These are phyloP conservation scores for Sebastes diploproa DNA, from an alignment of 2,797 vertebrate genomes.

Conservation along the genomic window DNA sequence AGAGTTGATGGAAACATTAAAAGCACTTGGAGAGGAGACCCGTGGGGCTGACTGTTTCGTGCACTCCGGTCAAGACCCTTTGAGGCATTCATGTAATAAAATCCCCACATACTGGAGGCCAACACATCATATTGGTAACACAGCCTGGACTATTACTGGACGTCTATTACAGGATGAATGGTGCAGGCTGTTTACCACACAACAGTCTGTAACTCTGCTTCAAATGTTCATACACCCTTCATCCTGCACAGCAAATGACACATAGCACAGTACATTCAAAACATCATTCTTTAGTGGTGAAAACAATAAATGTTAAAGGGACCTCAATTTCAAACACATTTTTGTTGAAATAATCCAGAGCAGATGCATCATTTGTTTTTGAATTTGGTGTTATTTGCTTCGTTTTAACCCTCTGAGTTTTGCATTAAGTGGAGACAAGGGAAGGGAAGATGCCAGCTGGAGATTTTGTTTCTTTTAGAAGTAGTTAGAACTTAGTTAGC, in stretches of 20 bases:
- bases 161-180: conserved; percentile 18
- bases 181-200: conserved; percentile 44
- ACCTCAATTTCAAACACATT: conserved; percentile 63
- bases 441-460: conserved; percentile 1
- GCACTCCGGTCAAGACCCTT: conserved; percentile 11
- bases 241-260: conserved; percentile 35
- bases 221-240: conserved; percentile 28
- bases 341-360: conserved; percentile 36
- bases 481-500: conserved; percentile 72
- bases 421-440: conserved; percentile 18
- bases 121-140: conserved; percentile 33
- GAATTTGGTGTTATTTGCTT: conserved; percentile 63
- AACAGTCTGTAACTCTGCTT: neutral
- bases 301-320: conserved; percentile 88
- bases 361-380: neutral
- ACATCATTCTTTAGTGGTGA: conserved; percentile 45
- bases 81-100: conserved; percentile 2
- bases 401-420: conserved; percentile 86
- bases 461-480: conserved; percentile 45
- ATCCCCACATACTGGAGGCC: conserved; percentile 20
- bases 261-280: conserved; percentile 33
- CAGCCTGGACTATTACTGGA: conserved; percentile 39
- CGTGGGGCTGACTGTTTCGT: conserved; percentile 45
- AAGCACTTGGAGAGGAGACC: conserved; percentile 42
- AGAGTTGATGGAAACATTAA: conserved; percentile 9